Evolutionary conservation across 2,113 vertebrate species (phyloP), one percentile per base, ranked within the genome.

Genomic region (Pimephales promelas): DNA sequence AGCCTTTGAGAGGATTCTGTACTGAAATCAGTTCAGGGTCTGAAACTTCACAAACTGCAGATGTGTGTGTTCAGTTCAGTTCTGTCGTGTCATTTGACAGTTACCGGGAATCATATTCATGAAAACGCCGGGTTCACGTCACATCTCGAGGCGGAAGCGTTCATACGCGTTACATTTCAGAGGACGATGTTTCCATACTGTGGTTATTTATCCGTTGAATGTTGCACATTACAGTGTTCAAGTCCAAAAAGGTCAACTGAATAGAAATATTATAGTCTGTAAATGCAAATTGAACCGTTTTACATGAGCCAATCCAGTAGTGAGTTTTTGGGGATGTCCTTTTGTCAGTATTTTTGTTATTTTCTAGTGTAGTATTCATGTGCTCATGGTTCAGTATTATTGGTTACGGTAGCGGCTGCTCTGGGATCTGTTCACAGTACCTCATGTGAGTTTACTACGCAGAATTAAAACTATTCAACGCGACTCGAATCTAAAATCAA

Each of bases 61-160:
- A 90, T 90, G 82, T 68, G 75, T 86, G 74, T 82, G 85, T 70
- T 54, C 52, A 54, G 81, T 78, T 76, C 85, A 54, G 81, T 78
- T 76, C 85, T 81, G 54, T 40, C 40, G 28, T 78, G 40, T 89
- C 40, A 40, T n/a, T n/a, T n/a, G n/a, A n/a, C n/a, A n/a, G n/a
- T n/a, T n/a, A n/a, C n/a, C n/a, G n/a, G n/a, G n/a, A n/a, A n/a
- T 84, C 72, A 56, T 10, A 45, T 82, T 47, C 10, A 16, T 40
- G 49, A 40, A 34, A 52, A 3, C n/a, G 16, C 62, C 5, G 11
- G 31, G n/a, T 75, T 8, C 9, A 28, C 31, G 5, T 47, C 45
- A 59, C 34, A 62, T 40, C 52, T 77, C 74, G 18, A 22, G 10
- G 26, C 54, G 18, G 20, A 68, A 66, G 28, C 14, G 62, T 66